Base-by-base conservation (phyloP, 2,888 invertebrate genomes). In the Drosophila mayaguana region DNA sequence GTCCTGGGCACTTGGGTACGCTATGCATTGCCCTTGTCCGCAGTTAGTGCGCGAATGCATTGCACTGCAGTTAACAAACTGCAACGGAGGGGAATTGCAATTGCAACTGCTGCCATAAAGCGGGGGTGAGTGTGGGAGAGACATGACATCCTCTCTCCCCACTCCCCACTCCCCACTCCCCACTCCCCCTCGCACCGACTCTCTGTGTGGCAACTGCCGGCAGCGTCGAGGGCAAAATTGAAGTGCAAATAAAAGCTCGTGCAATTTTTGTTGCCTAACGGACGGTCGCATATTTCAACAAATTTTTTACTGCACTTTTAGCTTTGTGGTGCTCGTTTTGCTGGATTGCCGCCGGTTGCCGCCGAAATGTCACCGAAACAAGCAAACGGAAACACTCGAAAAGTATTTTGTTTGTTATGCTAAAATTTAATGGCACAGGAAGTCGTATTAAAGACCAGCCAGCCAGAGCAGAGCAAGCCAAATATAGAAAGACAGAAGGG, bases 401-500 rank as follows among this genome's bases (percentile, higher is more conserved):
- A 88, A 86, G 79, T 89, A 89, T 86, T 86, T 89, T 77, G 88
- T 89, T 89, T 89, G 88, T 88, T 89, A 86, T 89, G 86, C 86
- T 88, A 83, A 85, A 86, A 89, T 86, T 86, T 88, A 89, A 86
- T 88, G 81, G 79, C 81, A 69, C 72, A 73, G 86, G 86, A 86
- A 86, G 86, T 86, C 88, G 73, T 81, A 79, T 89, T 85, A 81
- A 85, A 89, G 83, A 77, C 80, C 56, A 66, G 55, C 64, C 64
- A 57, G 56, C 50, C 65, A 46, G 42, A 38, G 38, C 54, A 63
- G 43, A 56, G 34, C 34, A 38, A 46, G 43, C 16, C 20, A 60
- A 48, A 18, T 48, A 42, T 42, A n/a, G 53, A 62, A 62, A 62
- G 57, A 32, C 43, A 38, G 45, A 22, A 60, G 14, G 6, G 32